Percentiles rank a stretch among this genome's conserved stretches.
These are phyloP conservation scores for Sebastes cheni DNA, from an alignment of 2,797 vertebrate species.

Conservation along the genomic window DNA sequence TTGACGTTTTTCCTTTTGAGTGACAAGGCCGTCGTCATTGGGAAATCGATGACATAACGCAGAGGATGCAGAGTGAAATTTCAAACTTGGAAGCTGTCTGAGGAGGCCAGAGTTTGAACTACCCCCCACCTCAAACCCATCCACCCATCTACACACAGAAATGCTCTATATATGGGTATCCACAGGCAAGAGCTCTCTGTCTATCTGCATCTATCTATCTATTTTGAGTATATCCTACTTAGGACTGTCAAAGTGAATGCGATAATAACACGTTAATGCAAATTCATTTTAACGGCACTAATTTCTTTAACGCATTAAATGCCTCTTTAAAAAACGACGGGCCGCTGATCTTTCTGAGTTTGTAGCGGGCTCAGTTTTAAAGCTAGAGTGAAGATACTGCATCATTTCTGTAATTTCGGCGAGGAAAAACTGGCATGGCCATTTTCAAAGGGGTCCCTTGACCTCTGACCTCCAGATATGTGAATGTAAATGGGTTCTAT, in stretches of 20 bases:
- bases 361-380: no score
- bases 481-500: no score
- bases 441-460: no score
- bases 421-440: no score
- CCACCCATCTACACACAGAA: background rate
- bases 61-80: conserved; percentile 60
- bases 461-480: no score
- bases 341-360: no score
- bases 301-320: no score
- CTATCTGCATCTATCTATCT: background rate
- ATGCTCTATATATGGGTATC: background rate
- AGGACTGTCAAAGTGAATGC: no score
- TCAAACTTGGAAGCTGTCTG: conserved; percentile 45
- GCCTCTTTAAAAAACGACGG: no score
- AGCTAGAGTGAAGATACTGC: no score
- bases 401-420: no score
- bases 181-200: background rate
- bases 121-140: background rate
- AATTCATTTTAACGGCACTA: fast-evolving
- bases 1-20: conserved; percentile 64
- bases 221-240: background rate
- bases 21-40: conserved; percentile 70
- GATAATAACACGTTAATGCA: fast-evolving
- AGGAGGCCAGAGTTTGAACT: conserved; percentile 30
- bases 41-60: conserved; percentile 65